Conservation (phyloP, 2,797 vertebrate genomes). For the Malurus leucopterus region DNA sequence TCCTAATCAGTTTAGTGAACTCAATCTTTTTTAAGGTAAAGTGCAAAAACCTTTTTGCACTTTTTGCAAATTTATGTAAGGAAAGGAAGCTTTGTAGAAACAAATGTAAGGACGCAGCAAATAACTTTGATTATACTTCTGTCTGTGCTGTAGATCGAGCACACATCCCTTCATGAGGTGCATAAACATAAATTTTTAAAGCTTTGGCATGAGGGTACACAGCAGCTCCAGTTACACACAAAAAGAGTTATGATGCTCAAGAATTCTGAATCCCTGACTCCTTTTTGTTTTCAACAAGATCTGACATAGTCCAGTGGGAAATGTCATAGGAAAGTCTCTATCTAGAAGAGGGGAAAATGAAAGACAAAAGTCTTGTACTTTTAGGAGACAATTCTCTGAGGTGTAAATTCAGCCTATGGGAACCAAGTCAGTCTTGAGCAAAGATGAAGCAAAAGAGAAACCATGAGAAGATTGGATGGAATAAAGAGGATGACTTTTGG, state of each 20-base stretch:
- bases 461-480: neutral
- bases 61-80: neutral
- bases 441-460: neutral
- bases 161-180: fast-evolving
- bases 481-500: neutral
- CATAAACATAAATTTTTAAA: neutral
- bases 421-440: neutral
- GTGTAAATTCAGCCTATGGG: neutral
- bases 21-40: neutral
- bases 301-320: neutral
- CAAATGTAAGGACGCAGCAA: neutral
- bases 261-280: neutral
- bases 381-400: neutral
- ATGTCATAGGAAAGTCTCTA: neutral
- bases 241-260: neutral
- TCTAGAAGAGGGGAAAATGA: neutral
- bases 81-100: neutral
- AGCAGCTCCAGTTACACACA: neutral
- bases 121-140: neutral
- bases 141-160: neutral
- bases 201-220: neutral
- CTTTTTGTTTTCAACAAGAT: neutral
- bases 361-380: neutral
- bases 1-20: neutral
- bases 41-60: neutral